Base-by-base conservation (phyloP, 1,140 invertebrate genomes). In the Asbolus verrucosus region DNA sequence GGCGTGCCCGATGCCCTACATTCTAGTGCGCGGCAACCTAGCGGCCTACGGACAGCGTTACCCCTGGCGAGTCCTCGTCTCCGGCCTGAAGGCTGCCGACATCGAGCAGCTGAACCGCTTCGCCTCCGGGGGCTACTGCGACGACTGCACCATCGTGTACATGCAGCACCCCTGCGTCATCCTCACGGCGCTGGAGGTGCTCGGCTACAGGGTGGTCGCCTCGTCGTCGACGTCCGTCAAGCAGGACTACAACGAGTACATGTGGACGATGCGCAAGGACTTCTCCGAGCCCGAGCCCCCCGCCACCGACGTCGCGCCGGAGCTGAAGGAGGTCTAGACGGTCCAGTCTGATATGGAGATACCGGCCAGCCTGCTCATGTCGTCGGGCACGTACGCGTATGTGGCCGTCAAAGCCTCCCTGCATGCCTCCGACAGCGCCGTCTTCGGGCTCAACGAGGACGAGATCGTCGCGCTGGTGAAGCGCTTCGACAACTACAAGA, bases 211-310 rank as follows among this genome's bases (percentile, higher is more conserved):
- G 83, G 92, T 94, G 38, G 91, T 94, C 18, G 91, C 92, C 69
- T 93, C 92, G 19, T 93, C 92, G 69, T 93, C 91, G 46, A 92
- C 91, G 66, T 88, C 90, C 69, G 90, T 93, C 21, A 93, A 93
- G 81, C 91, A 93, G 82, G 91, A 93, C 79, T 92, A 93, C 78
- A 93, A 93, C 86, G 91, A 93, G 77, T 93, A 93, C 76, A 93
- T 94, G 91, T 94, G 93, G 93, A 94, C 93, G 81, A 92, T 94
- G 90, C 90, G 92, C 86, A 92, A 92, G 82, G 92, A 94, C 74
- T 94, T 94, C 82, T 84, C 88, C 59, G 92, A 94, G 78, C 92
- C 92, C 38, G 92, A 94, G 80, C 88, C 87, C 6, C 54, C 70
- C 15, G 62, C 30, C 24, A 16, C 8, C 13, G 36, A 65, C 11